These are phyloP conservation scores for Pseudocheirus occidentalis DNA, from an alignment of 2,797 vertebrate genomes.

Conservation along the genomic window DNA sequence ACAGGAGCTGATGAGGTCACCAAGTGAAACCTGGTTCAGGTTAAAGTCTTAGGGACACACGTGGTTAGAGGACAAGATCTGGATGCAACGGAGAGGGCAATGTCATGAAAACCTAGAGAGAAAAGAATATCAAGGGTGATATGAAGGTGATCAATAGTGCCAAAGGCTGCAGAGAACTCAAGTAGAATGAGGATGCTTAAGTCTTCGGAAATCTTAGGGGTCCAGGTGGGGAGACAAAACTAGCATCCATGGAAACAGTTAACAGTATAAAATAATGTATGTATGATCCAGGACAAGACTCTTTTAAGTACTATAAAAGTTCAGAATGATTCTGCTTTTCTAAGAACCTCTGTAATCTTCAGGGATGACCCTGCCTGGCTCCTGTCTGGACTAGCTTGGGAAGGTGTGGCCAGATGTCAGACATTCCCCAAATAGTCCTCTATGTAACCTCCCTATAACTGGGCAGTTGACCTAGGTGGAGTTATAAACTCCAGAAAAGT, in stretches of 20 bases:
- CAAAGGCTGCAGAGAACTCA: neutral
- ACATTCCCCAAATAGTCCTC: neutral
- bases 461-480: neutral
- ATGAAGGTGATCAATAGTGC: neutral
- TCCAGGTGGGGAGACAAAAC: neutral
- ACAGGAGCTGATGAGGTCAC: neutral
- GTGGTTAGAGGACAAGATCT: neutral
- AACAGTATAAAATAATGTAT: neutral
- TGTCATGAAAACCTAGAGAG: neutral
- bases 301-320: neutral
- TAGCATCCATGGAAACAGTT: neutral
- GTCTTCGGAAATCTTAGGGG: neutral
- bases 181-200: neutral
- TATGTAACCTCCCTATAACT: neutral
- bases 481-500: neutral
- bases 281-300: neutral
- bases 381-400: neutral
- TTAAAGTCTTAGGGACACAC: no score
- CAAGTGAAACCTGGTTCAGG: neutral
- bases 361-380: neutral
- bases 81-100: neutral
- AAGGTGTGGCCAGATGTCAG: neutral
- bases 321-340: neutral
- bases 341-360: neutral
- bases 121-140: neutral